Percentiles rank a stretch among this genome's conserved stretches.
phyloP scores from a whole-genome alignment of 2,797 vertebrate species.

The Spinus pinus region DNA sequence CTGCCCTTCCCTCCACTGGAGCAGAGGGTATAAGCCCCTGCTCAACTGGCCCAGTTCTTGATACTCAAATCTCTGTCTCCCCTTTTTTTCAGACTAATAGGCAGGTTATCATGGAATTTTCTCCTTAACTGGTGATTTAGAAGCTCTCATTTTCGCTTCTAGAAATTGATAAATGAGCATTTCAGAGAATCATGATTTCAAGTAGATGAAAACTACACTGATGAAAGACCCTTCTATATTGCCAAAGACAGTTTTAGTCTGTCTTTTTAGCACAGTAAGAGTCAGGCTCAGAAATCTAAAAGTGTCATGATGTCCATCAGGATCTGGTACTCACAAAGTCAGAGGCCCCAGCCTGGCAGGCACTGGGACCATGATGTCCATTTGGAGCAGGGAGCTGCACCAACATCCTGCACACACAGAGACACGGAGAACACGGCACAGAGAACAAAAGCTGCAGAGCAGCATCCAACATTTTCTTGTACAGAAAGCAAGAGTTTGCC shows the following conservation, averaged over 20 bases:
- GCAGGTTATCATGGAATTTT: background rate
- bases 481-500: background rate
- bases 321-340: background rate
- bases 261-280: background rate
- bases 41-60: background rate
- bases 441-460: background rate
- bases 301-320: background rate
- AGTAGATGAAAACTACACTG: background rate
- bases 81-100: background rate
- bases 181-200: background rate
- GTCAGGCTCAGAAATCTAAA: background rate
- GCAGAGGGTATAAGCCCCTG: background rate
- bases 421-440: background rate
- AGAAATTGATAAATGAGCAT: background rate
- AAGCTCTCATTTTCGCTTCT: background rate
- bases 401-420: background rate
- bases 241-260: background rate
- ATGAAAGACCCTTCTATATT: background rate
- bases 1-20: background rate
- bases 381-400: background rate
- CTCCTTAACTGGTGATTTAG: background rate
- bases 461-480: background rate
- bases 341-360: background rate
- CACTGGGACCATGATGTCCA: accelerated
- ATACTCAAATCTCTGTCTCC: background rate